Conservation (phyloP, 2,113 vertebrate genomes). For the Glaucidium brasilianum region DNA sequence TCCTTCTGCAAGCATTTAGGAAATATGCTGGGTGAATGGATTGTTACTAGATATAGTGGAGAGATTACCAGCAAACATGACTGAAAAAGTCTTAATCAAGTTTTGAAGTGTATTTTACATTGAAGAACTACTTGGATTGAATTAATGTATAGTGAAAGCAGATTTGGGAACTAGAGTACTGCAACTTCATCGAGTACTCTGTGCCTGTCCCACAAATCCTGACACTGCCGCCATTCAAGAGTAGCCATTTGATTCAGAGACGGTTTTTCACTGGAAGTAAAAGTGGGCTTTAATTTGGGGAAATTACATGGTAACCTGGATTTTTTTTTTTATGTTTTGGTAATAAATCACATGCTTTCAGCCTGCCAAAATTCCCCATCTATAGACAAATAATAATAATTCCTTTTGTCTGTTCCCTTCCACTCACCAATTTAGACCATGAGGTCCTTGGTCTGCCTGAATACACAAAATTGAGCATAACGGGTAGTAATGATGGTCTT, state of each 20-base stretch:
- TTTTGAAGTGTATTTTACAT: not conserved
- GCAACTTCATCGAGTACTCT: not conserved
- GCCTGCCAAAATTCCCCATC: not conserved
- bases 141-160: not conserved
- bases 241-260: not conserved
- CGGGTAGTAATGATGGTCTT: not conserved
- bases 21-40: not conserved
- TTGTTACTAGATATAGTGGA: not conserved
- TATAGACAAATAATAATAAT: not conserved
- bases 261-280: not conserved
- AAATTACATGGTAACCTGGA: not conserved
- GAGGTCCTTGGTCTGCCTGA: not conserved
- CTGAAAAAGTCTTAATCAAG: not conserved
- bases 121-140: not conserved
- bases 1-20: not conserved
- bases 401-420: not conserved
- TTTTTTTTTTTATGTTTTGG: not conserved
- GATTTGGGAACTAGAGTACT: not conserved
- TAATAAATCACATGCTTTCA: not conserved
- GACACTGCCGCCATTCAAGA: not conserved
- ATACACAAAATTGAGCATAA: not conserved
- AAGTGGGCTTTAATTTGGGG: not conserved
- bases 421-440: not conserved
- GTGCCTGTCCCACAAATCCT: not conserved
- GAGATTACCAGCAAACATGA: not conserved